Evolutionary conservation across 2,113 vertebrate genomes (phyloP), one percentile per base, ranked within the genome.

Genomic region (Syngnathus floridae): DNA sequence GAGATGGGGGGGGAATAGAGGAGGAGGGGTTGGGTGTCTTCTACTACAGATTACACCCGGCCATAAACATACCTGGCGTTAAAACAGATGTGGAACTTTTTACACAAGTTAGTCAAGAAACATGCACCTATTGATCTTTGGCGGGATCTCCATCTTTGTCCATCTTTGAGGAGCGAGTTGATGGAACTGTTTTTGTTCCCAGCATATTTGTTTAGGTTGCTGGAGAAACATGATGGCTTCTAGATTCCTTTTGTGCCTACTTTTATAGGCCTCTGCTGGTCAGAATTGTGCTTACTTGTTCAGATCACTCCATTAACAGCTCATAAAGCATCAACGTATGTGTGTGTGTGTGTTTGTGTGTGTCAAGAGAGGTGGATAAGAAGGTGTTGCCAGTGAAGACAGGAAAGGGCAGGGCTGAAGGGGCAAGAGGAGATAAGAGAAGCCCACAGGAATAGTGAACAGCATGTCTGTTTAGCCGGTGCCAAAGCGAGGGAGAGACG

Each of bases 341-440:
- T 45, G 12, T 46, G 12, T 56, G 52, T 31, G 54, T 16, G 4
- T 16, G 43, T 59, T 22, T 16, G 4, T 16, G 43, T 59, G 74
- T 72, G 67, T 43, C 60, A 64, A 73, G 74, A 73, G 62, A 68
- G 54, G 64, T 65, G 46, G 82, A 86, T 82, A 82, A 74, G 70
- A 73, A 81, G 77, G 82, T 79, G 38, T 65, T 46, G 58, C 61
- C 63, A 66, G 73, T 37, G 73, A 79, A 62, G 76, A 81, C 73
- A 79, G 81, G 67, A 67, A 21, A 13, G 66, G 55, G 37, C 49
- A 46, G 57, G 76, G 78, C 71, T 49, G 58, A 62, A 57, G 40
- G 51, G 67, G 45, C 14, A 59, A 65, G 67, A 56, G 48, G 49
- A 76, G 84, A 83, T 85, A 85, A 82, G 74, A 68, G 48, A 67